Percentiles rank a stretch among this genome's conserved stretches.
These are phyloP conservation scores for Cynopterus brachyotis DNA, from an alignment of 2,113 vertebrate genomes.

Conservation along the genomic window DNA sequence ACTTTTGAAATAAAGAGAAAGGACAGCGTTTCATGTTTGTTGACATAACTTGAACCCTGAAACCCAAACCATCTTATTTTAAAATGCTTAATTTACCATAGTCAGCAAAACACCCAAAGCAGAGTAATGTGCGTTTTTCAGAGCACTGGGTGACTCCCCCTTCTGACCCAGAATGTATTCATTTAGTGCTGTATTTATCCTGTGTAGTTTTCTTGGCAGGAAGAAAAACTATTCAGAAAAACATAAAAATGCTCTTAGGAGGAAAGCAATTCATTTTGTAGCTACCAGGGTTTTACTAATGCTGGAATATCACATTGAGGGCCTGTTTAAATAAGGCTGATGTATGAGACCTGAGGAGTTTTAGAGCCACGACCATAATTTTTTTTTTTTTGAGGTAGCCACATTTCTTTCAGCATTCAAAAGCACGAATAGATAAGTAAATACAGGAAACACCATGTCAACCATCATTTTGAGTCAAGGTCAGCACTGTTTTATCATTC, in stretches of 20 bases:
- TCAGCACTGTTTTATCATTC: constrained; percentile 44
- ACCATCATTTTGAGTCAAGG: constrained; percentile 53
- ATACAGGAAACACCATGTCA: constrained; percentile 47
- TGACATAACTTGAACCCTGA: constrained; percentile 75
- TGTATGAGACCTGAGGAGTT: constrained; percentile 40
- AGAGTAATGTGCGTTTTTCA: background rate
- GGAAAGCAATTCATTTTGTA: constrained; percentile 74
- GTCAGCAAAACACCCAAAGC: constrained; percentile 23
- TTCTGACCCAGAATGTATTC: constrained; percentile 24
- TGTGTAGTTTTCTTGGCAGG: constrained; percentile 61
- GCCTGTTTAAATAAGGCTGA: constrained; percentile 72
- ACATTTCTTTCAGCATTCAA: constrained; percentile 20
- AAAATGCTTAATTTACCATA: constrained; percentile 68
- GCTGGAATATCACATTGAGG: constrained; percentile 62
- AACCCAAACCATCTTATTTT: constrained; percentile 71
- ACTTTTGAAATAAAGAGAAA: constrained; percentile 44
- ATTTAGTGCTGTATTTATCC: constrained; percentile 65
- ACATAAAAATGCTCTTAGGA: constrained; percentile 72
- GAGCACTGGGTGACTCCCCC: background rate
- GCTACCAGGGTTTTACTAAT: constrained; percentile 74
- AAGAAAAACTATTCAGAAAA: constrained; percentile 62
- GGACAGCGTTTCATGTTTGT: constrained; percentile 60
- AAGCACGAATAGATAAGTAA: background rate
- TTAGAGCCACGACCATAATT: background rate
- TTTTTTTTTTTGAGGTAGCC: background rate